Evolutionary conservation across 2,797 vertebrate species (phyloP).

Genomic region (Micromesistius poutassou): DNA sequence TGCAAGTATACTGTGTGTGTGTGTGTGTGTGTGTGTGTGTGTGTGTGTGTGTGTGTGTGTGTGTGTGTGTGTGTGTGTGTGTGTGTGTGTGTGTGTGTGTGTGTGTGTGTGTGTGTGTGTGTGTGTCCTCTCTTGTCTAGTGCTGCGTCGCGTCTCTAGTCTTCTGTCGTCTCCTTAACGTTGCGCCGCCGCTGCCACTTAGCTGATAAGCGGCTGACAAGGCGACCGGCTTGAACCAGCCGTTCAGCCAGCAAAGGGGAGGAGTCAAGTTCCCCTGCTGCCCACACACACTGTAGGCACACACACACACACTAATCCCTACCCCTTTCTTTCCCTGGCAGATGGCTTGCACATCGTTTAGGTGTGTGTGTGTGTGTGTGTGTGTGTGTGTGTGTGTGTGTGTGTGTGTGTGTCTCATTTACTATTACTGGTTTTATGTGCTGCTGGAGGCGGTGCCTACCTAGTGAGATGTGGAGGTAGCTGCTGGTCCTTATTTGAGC

Average conservation of each 20-base stretch:
- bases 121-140: not conserved
- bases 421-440: no score
- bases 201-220: not conserved
- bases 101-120: conserved; percentile 1
- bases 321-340: conserved; percentile 55
- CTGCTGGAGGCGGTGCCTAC: no score
- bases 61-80: no score
- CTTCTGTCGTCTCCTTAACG: not conserved
- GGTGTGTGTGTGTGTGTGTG: conserved; percentile 54
- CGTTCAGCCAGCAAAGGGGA: not conserved
- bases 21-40: no score
- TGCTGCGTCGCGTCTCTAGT: not conserved
- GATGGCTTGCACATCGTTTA: conserved; percentile 48
- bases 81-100: not conserved
- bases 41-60: no score
- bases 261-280: conserved; percentile 33
- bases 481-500: no score
- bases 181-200: not conserved
- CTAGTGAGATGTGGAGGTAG: no score
- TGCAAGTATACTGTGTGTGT: no score
- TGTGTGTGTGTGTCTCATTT: not conserved
- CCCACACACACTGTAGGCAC: conserved; percentile 21
- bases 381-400: conserved; percentile 38
- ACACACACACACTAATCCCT: conserved; percentile 56
- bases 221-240: not conserved